Evolutionary conservation across 1,140 invertebrate species (phyloP).

Genomic region (Diorhabda elongata): DNA sequence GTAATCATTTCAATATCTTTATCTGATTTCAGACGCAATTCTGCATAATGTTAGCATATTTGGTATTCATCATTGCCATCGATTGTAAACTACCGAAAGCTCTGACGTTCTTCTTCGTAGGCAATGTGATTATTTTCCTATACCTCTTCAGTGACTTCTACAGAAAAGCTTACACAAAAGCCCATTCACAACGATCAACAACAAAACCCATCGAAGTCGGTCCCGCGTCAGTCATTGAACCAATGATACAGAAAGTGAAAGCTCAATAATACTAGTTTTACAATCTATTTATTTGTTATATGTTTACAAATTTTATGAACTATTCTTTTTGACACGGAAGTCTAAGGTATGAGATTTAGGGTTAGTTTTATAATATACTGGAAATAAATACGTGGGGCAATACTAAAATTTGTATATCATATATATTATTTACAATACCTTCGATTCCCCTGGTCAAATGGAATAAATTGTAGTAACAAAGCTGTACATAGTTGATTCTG

Average conservation of each 20-base stretch:
- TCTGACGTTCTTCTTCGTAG: conserved; percentile 58
- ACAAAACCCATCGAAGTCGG: not conserved
- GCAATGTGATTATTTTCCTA: conserved; percentile 54
- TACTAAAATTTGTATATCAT: too few relatives aligned
- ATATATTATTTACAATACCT: too few relatives aligned
- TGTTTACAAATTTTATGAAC: not conserved
- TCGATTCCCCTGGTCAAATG: too few relatives aligned
- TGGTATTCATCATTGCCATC: conserved; percentile 50
- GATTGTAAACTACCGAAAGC: conserved; percentile 56
- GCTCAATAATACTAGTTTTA: conserved; percentile 5
- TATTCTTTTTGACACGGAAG: not conserved
- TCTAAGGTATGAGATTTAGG: too few relatives aligned
- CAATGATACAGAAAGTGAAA: not conserved
- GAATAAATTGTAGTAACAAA: too few relatives aligned
- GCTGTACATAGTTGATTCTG: too few relatives aligned
- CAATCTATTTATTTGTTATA: conserved; percentile 8
- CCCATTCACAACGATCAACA: conserved; percentile 17
- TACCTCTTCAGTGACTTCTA: conserved; percentile 57
- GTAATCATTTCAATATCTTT: too few relatives aligned
- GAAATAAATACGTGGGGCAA: too few relatives aligned
- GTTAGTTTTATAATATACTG: too few relatives aligned
- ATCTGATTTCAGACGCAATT: conserved; percentile 52
- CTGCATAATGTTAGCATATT: conserved; percentile 53
- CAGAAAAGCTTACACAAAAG: conserved; percentile 55
- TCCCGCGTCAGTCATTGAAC: not conserved